A percentile compares a stretch with the other conserved stretches of the same genome.
phyloP scores from a whole-genome alignment of 2,888 invertebrate genomes.

The Tenthredo amoena region DNA sequence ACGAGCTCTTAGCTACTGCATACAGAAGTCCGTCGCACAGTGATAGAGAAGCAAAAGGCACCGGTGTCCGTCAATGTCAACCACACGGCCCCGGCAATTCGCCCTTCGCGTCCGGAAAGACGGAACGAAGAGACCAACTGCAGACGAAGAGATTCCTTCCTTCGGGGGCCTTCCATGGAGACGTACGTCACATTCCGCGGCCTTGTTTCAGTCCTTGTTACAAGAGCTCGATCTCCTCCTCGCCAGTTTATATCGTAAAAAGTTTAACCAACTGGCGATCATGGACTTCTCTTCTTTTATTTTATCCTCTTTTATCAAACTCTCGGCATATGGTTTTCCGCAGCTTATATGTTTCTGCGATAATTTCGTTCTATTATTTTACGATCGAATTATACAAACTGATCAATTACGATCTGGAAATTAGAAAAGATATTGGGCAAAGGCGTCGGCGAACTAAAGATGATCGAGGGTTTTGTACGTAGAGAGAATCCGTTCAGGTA shows the following conservation, averaged over 20 bases:
- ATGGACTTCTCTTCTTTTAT: background rate
- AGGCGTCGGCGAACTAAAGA: background rate
- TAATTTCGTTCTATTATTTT: background rate
- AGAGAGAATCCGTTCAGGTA: too few species aligned
- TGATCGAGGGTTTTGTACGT: background rate
- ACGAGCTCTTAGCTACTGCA: background rate
- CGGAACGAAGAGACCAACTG: conserved; percentile 17
- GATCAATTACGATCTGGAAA: background rate
- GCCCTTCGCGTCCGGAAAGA: conserved; percentile 39
- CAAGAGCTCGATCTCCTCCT: conserved; percentile 57
- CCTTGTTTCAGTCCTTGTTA: conserved; percentile 71
- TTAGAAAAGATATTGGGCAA: background rate
- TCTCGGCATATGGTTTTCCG: background rate
- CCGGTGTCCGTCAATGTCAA: conserved; percentile 49
- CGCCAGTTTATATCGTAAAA: background rate
- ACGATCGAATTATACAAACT: background rate
- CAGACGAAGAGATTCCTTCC: conserved; percentile 30
- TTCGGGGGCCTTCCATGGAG: conserved; percentile 55
- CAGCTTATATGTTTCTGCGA: background rate
- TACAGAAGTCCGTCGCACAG: conserved; percentile 27
- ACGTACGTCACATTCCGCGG: conserved; percentile 70
- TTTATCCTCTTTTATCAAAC: background rate
- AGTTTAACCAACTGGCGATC: conserved; percentile 24
- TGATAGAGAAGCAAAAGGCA: conserved; percentile 34
- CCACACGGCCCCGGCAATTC: conserved; percentile 18